These are phyloP conservation scores for Entomobrya proxima DNA, from an alignment of 2,888 invertebrate species.

Conservation along the genomic window DNA sequence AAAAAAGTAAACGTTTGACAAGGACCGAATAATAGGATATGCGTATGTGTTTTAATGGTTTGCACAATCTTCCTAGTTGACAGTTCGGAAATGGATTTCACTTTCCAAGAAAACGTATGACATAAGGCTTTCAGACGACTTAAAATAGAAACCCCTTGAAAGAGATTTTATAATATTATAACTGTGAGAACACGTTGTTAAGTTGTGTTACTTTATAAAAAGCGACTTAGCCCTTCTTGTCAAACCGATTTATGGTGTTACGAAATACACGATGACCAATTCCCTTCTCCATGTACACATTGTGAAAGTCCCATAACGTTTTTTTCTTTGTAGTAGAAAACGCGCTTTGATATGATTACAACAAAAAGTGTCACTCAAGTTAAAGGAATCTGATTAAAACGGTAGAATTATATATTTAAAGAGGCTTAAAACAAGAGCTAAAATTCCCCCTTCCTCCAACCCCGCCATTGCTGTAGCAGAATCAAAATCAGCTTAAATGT, in stretches of 20 bases:
- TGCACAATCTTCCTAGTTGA: slow-evolving; percentile 72
- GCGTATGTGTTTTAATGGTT: slow-evolving; percentile 68
- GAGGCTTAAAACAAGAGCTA: background rate
- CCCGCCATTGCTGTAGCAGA: background rate
- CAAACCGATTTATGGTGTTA: too few relatives aligned
- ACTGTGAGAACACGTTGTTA: too few relatives aligned
- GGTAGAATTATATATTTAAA: slow-evolving; percentile 8
- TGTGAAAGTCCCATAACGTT: too few relatives aligned
- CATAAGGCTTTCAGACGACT: too few relatives aligned
- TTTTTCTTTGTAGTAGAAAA: background rate
- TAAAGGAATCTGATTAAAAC: slow-evolving; percentile 1
- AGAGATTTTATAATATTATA: too few relatives aligned
- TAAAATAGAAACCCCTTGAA: too few relatives aligned
- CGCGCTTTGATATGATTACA: background rate
- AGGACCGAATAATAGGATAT: slow-evolving; percentile 57
- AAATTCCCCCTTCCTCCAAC: background rate
- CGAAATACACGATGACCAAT: too few relatives aligned
- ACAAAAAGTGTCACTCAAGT: background rate
- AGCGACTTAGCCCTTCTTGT: too few relatives aligned
- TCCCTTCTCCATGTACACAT: too few relatives aligned
- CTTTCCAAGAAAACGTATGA: slow-evolving; percentile 54
- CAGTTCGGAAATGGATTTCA: slow-evolving; percentile 75
- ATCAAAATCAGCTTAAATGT: slow-evolving; percentile 1
- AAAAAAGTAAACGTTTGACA: background rate
- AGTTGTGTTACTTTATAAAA: too few relatives aligned